Evolutionary conservation across 2,797 vertebrate genomes (phyloP).

Genomic region (Smutsia temminckii): DNA sequence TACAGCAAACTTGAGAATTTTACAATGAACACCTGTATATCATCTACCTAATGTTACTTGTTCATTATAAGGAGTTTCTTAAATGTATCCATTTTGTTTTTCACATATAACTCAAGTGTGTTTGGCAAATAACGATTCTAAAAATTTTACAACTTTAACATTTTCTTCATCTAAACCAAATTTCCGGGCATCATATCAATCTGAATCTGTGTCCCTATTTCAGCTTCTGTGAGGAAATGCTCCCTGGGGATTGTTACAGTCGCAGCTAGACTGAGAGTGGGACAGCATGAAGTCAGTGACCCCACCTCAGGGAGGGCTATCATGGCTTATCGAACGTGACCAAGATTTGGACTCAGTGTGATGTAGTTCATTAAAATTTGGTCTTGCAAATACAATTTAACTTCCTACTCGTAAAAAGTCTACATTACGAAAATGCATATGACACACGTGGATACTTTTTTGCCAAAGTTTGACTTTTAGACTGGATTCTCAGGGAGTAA

Average conservation of each 20-base stretch:
- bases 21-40: not conserved
- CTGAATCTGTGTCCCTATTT: constrained; percentile 11
- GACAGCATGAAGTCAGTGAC: not conserved
- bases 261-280: not conserved
- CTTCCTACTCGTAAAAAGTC: not conserved
- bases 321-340: not conserved
- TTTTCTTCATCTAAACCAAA: not conserved
- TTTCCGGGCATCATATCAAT: not conserved
- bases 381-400: not conserved
- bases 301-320: not conserved
- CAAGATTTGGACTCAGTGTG: not conserved
- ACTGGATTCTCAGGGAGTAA: constrained; percentile 4
- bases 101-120: not conserved
- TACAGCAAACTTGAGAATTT: constrained; percentile 31
- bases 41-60: not conserved
- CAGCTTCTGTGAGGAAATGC: not conserved
- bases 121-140: constrained; percentile 31
- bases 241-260: not conserved
- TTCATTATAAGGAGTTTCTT: not conserved
- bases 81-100: not conserved
- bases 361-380: not conserved
- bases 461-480: not conserved
- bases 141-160: not conserved
- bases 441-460: not conserved
- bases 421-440: not conserved